Evolutionary conservation across 2,113 vertebrate genomes (phyloP), one percentile per base, ranked within the genome.

Genomic region (Spea bombifrons): DNA sequence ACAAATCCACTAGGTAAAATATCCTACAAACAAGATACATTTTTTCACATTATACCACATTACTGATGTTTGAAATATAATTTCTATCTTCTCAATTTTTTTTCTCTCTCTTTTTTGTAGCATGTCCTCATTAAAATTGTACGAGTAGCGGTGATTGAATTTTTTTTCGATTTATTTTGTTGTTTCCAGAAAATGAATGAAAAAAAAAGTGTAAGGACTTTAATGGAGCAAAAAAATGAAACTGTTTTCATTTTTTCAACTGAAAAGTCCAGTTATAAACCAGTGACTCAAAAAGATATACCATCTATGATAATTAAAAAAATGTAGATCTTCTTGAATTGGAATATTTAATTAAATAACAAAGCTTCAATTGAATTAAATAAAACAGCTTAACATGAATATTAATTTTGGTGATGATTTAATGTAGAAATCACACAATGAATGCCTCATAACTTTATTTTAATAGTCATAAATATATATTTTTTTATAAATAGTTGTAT

Each of bases 81-180:
- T 46, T 17, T 71, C 48, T 49, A n/a, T 30, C 30, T 30, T 30
- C 30, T 6, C 50, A 52, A 52, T 52, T 52, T 12, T 12, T 13
- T 3, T 59, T 59, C 10, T 59, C 15, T 59, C 55, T 12, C 30
- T 74, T 61, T 8, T 48, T 67, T 73, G 64, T 48, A 68, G 64
- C n/a, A 8, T 80, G 50, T n/a, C 64, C 65, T 64, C 67, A 61
- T 73, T 74, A 16, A 74, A 74, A 80, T 74, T 68, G 78, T 80
- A 57, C 64, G n/a, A 55, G 50, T 80, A 66, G 67, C n/a, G n/a
- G 67, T 79, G 71, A 82, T 79, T 79, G 81, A 82, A 79, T 75
- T 72, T 73, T 71, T 78, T 67, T 81, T 75, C 75, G 73, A 78
- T 82, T 82, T 71, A 71, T 82, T 82, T 75, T 74, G 70, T 70